A percentile compares a stretch with the other conserved stretches of the same genome.
Conservation (phyloP, 2,797 vertebrate species). For the Sylvilagus floridanus region DNA sequence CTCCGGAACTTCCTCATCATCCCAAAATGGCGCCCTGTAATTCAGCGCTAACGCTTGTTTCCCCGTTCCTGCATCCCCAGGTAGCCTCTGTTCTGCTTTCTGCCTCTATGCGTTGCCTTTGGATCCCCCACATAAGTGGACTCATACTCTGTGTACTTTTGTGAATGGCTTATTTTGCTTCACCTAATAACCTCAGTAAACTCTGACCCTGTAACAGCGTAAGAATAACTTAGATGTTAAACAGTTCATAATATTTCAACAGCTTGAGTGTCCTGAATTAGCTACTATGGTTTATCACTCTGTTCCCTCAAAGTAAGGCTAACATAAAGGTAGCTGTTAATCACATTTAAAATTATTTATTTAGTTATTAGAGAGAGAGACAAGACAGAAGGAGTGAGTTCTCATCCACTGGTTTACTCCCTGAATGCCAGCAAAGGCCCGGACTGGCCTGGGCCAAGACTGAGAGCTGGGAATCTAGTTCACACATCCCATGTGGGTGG, state of each 20-base stretch:
- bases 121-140: not conserved
- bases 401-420: too few species aligned
- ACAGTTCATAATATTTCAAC: not conserved
- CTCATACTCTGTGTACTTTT: not conserved
- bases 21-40: too few species aligned
- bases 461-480: too few species aligned
- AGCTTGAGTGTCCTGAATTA: not conserved
- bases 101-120: not conserved
- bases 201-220: not conserved
- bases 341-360: too few species aligned
- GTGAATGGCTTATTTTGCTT: not conserved
- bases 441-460: too few species aligned
- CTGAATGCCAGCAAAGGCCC: too few species aligned
- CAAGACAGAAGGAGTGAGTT: too few species aligned
- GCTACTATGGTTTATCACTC: not conserved
- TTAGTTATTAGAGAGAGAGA: too few species aligned
- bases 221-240: not conserved
- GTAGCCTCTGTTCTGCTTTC: not conserved
- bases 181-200: not conserved
- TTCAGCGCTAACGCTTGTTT: not conserved
- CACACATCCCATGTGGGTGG: too few species aligned
- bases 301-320: not conserved
- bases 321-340: not conserved
- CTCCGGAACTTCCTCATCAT: not conserved
- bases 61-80: too few species aligned